A percentile compares a stretch with the other conserved stretches of the same genome.
Conservation (phyloP, 2,113 vertebrate species). For the Eulemur macaco region DNA sequence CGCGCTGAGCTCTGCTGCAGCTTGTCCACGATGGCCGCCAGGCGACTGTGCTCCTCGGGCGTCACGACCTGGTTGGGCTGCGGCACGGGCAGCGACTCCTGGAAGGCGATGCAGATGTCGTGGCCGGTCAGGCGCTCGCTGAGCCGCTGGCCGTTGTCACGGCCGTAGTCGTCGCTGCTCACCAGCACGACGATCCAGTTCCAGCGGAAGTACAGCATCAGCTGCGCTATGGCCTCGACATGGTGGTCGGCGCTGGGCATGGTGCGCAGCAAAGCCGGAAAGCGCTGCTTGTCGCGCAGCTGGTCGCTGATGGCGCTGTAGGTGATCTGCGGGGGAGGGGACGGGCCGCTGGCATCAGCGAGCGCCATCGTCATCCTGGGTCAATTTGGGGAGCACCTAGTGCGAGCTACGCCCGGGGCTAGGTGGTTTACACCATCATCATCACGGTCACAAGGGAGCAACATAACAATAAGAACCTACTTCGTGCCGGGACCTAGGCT, state of each 20-base stretch:
- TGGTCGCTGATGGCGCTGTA: conserved; percentile 86
- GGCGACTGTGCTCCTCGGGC: rapidly evolving
- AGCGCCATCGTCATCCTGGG: neutral
- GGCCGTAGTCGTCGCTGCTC: conserved; percentile 88
- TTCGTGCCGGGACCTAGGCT: neutral
- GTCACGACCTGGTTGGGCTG: rapidly evolving
- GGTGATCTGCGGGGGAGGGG: conserved; percentile 82
- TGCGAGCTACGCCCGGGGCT: neutral
- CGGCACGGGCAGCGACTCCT: conserved; percentile 83
- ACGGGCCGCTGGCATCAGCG: rapidly evolving
- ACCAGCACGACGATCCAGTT: conserved; percentile 88
- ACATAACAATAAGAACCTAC: neutral
- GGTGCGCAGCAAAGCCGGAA: conserved; percentile 87
- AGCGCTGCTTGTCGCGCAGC: conserved; percentile 84
- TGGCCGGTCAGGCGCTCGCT: conserved; percentile 50
- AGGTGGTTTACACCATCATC: neutral
- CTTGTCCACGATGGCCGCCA: conserved; percentile 80
- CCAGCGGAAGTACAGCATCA: conserved; percentile 86
- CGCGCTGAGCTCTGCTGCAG: conserved; percentile 82
- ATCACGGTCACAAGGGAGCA: rapidly evolving
- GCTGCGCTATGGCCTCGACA: conserved; percentile 83
- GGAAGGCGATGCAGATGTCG: conserved; percentile 87
- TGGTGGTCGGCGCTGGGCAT: conserved; percentile 88
- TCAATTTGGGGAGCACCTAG: neutral
- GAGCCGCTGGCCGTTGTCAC: conserved; percentile 83